Percentiles rank a stretch among this genome's conserved stretches.
Conservation (phyloP, 1,140 invertebrate species). For the Drosophila yakuba region DNA sequence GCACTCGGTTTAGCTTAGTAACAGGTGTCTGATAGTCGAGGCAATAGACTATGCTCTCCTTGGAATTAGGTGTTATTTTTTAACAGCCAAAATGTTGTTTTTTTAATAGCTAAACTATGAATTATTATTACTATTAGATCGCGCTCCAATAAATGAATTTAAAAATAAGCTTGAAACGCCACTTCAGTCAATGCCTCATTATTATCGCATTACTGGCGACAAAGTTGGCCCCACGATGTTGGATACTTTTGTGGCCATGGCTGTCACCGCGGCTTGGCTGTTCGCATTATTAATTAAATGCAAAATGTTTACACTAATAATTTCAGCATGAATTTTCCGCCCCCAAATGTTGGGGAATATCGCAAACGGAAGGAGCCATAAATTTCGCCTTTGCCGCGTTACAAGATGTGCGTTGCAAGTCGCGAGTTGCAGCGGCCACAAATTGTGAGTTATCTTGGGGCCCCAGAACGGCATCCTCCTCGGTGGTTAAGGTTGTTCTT, state of each 20-base stretch:
- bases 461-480: conserved; percentile 42
- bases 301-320: conserved; percentile 83
- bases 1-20: too few species aligned
- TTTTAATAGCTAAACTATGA: too few species aligned
- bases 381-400: conserved; percentile 50
- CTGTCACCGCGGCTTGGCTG: conserved; percentile 55
- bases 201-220: conserved; percentile 66
- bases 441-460: conserved; percentile 78
- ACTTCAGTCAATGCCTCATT: conserved; percentile 40
- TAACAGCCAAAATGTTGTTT: too few species aligned
- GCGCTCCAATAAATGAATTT: conserved; percentile 7
- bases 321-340: conserved; percentile 69
- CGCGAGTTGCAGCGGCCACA: conserved; percentile 66
- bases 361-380: conserved; percentile 66
- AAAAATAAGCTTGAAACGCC: neutral
- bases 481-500: conserved; percentile 19
- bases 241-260: conserved; percentile 51
- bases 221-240: conserved; percentile 38
- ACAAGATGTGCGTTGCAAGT: conserved; percentile 39
- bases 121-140: neutral
- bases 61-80: too few species aligned
- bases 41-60: too few species aligned
- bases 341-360: conserved; percentile 20
- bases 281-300: conserved; percentile 78
- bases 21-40: too few species aligned